Evolutionary conservation across 2,888 invertebrate genomes (phyloP), one percentile per base, ranked within the genome.

Genomic region (Pristionchus arcanus): DNA sequence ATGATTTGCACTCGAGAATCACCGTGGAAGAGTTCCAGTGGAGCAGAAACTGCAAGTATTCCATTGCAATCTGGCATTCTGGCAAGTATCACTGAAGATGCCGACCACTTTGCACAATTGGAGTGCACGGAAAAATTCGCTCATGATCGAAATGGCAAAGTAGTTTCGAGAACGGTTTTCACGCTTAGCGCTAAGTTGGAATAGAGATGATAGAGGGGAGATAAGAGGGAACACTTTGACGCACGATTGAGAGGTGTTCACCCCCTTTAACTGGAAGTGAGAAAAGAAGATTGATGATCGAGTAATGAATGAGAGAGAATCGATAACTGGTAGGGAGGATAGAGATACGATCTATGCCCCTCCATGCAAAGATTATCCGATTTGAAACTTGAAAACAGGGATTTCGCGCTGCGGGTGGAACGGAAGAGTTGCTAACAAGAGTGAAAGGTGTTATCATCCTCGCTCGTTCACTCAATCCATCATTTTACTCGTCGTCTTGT

Each of bases 1-100:
- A 88, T 34, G 16, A 88, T 42, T 21, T 83, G 83, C 13, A 63
- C 85, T 34, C 37, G 59, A 19, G 63, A 59, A 85, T 87, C 87
- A 25, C 87, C 87, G 49, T 66, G 42, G 87, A 87, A 87, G 28
- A 66, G 68, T 25, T 87, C 87, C 3, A 87, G 37, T 11, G 87
- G 68, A 28, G 87, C 42, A 0, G 87, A 66, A n/a, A 74, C 77
- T 77, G 77, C 21, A 66, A 68, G 31, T 37, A 63, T 34, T 34
- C 15, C 53, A 66, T 16, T 66, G 86, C 63, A 28, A 85, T 16
- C 21, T 25, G 9, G 7, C 19, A 71, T 34, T 16, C 5, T 74
- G 74, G 42, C 9, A 9, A 71, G 13, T 15, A 66, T n/a, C 28
- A 71, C 71, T 71, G 34, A 31, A 25, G 34, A 16, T 71, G 31